These are phyloP conservation scores for Acronicta alni DNA, from an alignment of 2,888 invertebrate species.

Conservation along the genomic window DNA sequence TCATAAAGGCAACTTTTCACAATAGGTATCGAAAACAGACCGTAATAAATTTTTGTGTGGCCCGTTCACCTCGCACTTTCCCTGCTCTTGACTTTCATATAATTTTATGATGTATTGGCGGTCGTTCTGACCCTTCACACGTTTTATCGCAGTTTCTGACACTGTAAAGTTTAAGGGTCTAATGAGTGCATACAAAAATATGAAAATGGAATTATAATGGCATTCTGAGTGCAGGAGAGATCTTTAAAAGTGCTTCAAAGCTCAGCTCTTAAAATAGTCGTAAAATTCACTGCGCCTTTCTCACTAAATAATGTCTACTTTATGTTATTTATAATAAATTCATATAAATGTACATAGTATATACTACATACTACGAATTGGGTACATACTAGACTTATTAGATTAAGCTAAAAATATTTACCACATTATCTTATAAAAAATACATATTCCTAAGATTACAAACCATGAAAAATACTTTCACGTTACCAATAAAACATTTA, in stretches of 20 bases:
- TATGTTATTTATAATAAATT: too few species aligned
- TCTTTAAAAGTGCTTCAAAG: constrained; percentile 10
- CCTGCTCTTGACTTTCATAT: constrained; percentile 88
- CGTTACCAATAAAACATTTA: constrained; percentile 32
- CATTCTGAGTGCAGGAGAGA: constrained; percentile 24
- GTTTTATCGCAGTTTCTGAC: constrained; percentile 80
- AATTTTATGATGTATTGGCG: constrained; percentile 88
- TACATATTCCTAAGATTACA: not conserved
- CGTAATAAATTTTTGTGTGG: constrained; percentile 82
- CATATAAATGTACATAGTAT: too few species aligned
- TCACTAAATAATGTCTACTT: too few species aligned
- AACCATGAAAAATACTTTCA: constrained; percentile 4
- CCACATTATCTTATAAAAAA: too few species aligned
- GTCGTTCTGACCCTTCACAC: constrained; percentile 86
- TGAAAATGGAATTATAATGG: constrained; percentile 50
- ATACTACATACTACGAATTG: too few species aligned
- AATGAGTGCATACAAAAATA: constrained; percentile 50
- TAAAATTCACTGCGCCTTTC: not conserved
- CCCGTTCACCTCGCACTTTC: constrained; percentile 85
- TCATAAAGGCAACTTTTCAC: constrained; percentile 80
- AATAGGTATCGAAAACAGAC: constrained; percentile 87
- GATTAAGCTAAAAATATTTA: too few species aligned
- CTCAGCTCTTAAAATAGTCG: too few species aligned
- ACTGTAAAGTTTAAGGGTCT: constrained; percentile 65
- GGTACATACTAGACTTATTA: too few species aligned